Base-by-base conservation (phyloP, 2,113 vertebrate species). In the Petaurus breviceps region DNA sequence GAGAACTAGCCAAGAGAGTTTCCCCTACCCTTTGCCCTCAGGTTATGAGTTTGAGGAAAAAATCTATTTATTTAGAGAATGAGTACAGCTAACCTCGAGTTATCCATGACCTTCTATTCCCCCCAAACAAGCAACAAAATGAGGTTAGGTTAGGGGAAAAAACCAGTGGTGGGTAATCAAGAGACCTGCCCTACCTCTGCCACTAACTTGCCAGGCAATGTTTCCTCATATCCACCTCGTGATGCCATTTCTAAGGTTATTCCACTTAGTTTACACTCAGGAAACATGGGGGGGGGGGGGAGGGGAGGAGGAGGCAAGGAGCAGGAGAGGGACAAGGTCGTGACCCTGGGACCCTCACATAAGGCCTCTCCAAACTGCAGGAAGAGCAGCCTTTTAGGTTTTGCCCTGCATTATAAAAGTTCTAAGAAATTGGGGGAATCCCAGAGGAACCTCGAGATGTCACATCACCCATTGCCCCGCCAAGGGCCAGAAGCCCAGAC, bases 351-450 rank as follows among this genome's bases (percentile, higher is more conserved):
- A 23, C 68, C 37, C 0, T 43, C 37, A 43, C 2, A 22, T n/a
- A 43, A 43, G 1, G 31, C 31, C 61, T 77, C 61, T 16, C 61
- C 37, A 19, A 77, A n/a, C 37, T 0, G n/a, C 68, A 43, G n/a
- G 68, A 84, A 43, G 68, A 43, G 91, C 31, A 26, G 55, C 90
- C 55, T 95, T 8, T 12, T 90, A 89, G 95, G 90, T 53, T 92
- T 22, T 46, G 57, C 52, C 26, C 3, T 8, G 55, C 68, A 22
- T 43, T 19, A n/a, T n/a, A 84, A 84, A 84, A 31, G 61, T 11
- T 31, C 61, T 68, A 31, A 37, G 68, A 23, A 84, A 43, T 23
- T n/a, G 68, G 16, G 16, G 37, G 68, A 19, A n/a, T n/a, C 68
- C 68, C 68, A n/a, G 37, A n/a, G 68, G 37, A 77, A n/a, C 61